Base-by-base conservation (phyloP, 2,113 vertebrate species). In the Gnathonemus longibarbis region DNA sequence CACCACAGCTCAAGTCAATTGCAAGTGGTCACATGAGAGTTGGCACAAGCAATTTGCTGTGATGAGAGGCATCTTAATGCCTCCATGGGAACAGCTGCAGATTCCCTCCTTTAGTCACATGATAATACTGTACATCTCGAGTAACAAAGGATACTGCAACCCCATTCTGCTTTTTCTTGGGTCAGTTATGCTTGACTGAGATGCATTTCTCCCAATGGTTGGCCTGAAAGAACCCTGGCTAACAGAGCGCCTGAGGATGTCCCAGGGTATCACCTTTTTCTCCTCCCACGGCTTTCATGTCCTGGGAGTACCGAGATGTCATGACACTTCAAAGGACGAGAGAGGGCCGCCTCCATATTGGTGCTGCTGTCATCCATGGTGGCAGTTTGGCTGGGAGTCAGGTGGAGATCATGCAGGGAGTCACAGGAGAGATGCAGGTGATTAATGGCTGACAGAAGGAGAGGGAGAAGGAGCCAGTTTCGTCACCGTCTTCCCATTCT, bases 241-340 rank as follows among this genome's bases (percentile, higher is more conserved):
- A 56, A 90, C 42, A 58, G 84, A 91, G 24, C 87, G 90, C 84
- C 77, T 90, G 53, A 31, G 9, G 48, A 88, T 53, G 89, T 89
- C 45, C 84, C 53, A 80, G 89, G 66, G 46, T 92, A 74, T 86
- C 56, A 92, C 90, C 89, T 90, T 56, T 2, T 52, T 90, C 89
- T 53, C 93, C 92, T 90, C 93, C 74, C 74, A 80, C 15, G 31
- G 74, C 31, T 90, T 91, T 93, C 86, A 46, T 91, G 90, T 92
- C 93, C 91, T 90, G 49, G 89, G 92, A 35, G 35, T 35, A 77
- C 74, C 74, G 4, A 80, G 74, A 93, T 93, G 90, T 91, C 91
- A 92, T 92, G 91, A 94, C 93, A 94, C 94, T 94, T 95, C 94
- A 95, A 95, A 96, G 94, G 74, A 80, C 5, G 74, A 93, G 74